phyloP scores from a whole-genome alignment of 2,797 vertebrate genomes.

The Rachycentron canadum region DNA sequence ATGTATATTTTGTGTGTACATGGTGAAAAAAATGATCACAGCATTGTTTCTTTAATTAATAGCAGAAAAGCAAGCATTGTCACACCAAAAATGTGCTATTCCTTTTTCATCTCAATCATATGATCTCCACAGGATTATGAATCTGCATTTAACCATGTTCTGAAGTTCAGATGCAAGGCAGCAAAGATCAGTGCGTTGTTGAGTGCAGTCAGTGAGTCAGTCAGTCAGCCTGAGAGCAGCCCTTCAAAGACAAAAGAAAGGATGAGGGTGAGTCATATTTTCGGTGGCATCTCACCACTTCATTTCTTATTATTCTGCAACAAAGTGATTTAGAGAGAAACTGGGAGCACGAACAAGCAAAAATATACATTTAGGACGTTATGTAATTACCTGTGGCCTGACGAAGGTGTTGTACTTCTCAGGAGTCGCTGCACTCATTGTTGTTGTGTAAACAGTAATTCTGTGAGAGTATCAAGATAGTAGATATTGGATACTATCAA shows the following conservation, averaged over 20 bases:
- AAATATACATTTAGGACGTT: background rate
- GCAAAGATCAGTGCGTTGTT: background rate
- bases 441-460: slow-evolving; percentile 84
- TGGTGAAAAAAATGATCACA: background rate
- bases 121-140: slow-evolving; percentile 4
- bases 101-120: background rate
- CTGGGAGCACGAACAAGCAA: background rate
- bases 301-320: background rate
- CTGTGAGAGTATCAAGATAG: slow-evolving; percentile 61
- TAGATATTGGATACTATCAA: background rate
- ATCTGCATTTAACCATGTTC: background rate
- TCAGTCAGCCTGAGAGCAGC: slow-evolving; percentile 23
- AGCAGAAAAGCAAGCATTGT: background rate
- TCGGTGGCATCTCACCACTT: background rate
- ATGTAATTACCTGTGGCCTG: slow-evolving; percentile 70
- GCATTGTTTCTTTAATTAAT: background rate
- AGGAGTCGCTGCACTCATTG: slow-evolving; percentile 82
- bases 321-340: background rate
- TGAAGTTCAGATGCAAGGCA: background rate
- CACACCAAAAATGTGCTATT: background rate
- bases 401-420: slow-evolving; percentile 78
- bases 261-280: background rate
- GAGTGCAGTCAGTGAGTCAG: background rate
- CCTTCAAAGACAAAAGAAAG: slow-evolving; percentile 49
- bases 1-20: background rate